These are phyloP conservation scores for Nyctibius grandis DNA, from an alignment of 2,797 vertebrate genomes.

Conservation along the genomic window DNA sequence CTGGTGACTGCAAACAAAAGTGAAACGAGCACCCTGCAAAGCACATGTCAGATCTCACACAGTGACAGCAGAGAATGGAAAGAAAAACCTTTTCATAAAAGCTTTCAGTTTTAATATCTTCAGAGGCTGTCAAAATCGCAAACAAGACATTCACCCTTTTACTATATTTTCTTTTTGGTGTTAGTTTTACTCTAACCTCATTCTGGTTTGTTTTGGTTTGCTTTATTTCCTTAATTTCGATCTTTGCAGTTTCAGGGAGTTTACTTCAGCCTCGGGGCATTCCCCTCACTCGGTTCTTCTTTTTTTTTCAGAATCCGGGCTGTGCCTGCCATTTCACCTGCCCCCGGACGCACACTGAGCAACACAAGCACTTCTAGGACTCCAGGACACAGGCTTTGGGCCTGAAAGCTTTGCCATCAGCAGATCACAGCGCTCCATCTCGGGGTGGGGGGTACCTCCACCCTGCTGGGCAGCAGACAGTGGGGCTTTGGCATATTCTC, in stretches of 20 bases:
- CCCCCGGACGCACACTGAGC: not conserved
- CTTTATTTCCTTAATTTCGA: not conserved
- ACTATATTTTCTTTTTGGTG: not conserved
- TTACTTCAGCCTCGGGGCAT: not conserved
- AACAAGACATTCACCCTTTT: not conserved
- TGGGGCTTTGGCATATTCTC: not conserved
- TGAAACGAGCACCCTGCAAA: not conserved
- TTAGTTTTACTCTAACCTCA: not conserved
- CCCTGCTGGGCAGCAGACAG: not conserved
- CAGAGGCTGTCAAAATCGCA: not conserved
- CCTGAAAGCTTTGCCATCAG: not conserved
- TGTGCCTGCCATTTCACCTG: not conserved
- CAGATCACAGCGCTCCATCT: not conserved
- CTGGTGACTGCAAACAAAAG: not conserved
- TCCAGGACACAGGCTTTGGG: not conserved
- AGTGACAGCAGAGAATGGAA: not conserved
- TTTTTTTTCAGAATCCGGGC: not conserved
- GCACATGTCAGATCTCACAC: not conserved
- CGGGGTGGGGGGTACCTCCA: accelerated
- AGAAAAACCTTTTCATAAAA: not conserved
- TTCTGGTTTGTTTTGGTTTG: not conserved
- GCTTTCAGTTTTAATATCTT: not conserved
- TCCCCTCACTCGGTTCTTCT: not conserved
- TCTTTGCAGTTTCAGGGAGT: not conserved
- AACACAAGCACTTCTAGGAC: not conserved